Base-by-base conservation (phyloP, 92 coral and sea anemone species). In the Bergia sp. region DNA sequence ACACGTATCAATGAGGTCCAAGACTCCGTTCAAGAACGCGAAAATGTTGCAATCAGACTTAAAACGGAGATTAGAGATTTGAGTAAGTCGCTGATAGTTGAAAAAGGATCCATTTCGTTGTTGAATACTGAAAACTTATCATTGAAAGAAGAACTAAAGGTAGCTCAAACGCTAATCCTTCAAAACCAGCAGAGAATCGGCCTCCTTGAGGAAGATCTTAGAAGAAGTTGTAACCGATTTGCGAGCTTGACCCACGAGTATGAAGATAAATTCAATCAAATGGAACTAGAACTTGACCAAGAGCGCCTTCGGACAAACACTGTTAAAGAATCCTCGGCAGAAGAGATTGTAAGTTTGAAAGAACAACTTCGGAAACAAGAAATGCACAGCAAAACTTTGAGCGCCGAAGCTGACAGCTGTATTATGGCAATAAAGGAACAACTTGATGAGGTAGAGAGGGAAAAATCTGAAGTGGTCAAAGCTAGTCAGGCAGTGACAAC, bases 341-440 rank as follows among this genome's bases (percentile, higher is more conserved):
- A 85, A 5, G 93, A 96, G 85, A 57, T 92, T 49, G 90, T 91
- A 42, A 95, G 91, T n/a, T 94, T 97, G 73, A 91, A 84, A 84
- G 96, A 93, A 72, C 92, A 92, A 81, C 92, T 97, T 42, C 86
- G 89, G 40, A 88, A 89, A 18, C 94, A 97, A 83, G 90, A 93
- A 66, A 86, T 77, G 53, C 76, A 93, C 81, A 94, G 92, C 85
- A 92, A 94, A 45, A 86, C 90, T 53, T 82, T 97, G 86, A 95
- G 95, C 78, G 96, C 82, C 5, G 99, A 97, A 77, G 99, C 99
- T 47, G 99, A 94, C 40, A 85, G 86, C 78, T 91, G 94, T 73
- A 87, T 94, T 39, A 81, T 82, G 16, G 93, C 88, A 36, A 86
- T 94, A 7, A 91, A 90, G 41, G 83, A 71, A 83, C 93, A 94